phyloP scores from a whole-genome alignment of 1,140 invertebrate species.

The Lordiphosa stackelbergi region DNA sequence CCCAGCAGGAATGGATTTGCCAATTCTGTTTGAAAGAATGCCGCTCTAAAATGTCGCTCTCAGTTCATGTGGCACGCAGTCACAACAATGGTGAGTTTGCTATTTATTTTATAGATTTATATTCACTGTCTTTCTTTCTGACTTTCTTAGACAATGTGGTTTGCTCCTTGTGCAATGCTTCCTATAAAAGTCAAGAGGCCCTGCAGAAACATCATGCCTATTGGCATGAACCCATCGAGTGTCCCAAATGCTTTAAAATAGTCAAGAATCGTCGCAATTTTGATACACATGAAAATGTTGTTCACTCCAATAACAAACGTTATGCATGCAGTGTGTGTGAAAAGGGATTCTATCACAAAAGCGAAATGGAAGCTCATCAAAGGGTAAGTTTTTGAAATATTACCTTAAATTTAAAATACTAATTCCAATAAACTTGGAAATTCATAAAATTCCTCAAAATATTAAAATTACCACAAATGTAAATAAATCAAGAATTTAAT shows the following conservation, averaged over 20 bases:
- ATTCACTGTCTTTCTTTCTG: background rate
- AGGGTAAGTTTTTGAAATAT: conserved; percentile 31
- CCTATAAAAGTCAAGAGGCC: conserved; percentile 49
- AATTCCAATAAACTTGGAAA: too few relatives aligned
- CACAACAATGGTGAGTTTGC: conserved; percentile 60
- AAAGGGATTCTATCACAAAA: conserved; percentile 70
- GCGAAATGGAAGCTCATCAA: conserved; percentile 63
- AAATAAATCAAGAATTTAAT: too few relatives aligned
- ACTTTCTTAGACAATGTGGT: conserved; percentile 55
- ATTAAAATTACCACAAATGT: too few relatives aligned
- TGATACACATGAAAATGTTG: conserved; percentile 55
- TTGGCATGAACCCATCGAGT: conserved; percentile 55
- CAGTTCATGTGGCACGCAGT: conserved; percentile 70
- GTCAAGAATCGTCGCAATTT: conserved; percentile 65
- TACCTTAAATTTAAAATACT: too few relatives aligned
- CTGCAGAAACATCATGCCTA: conserved; percentile 56
- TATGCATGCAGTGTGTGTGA: conserved; percentile 60
- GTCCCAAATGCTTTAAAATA: conserved; percentile 52
- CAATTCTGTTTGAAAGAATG: conserved; percentile 67
- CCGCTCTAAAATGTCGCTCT: conserved; percentile 67
- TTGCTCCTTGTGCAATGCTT: conserved; percentile 50
- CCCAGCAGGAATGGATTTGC: conserved; percentile 42
- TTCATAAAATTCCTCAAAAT: too few relatives aligned
- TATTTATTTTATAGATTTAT: too few relatives aligned
- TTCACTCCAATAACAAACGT: conserved; percentile 64